Evolutionary conservation across 2,797 vertebrate genomes (phyloP).

Genomic region (Syngnathus rostellatus): DNA sequence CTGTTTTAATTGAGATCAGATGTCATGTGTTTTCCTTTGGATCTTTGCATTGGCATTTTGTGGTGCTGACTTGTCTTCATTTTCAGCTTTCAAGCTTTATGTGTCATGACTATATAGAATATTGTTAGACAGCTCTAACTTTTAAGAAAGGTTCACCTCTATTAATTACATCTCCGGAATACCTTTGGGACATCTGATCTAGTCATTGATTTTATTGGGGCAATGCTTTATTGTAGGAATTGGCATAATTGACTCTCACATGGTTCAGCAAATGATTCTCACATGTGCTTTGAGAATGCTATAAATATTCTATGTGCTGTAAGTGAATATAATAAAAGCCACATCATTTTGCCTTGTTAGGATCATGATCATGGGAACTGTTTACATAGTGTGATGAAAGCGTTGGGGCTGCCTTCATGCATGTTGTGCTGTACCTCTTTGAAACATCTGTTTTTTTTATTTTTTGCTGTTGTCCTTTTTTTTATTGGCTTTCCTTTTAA

Average conservation of each 20-base stretch:
- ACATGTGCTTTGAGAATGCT: not conserved
- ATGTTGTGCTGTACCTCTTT: not conserved
- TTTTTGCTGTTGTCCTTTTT: not conserved
- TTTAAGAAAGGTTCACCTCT: too few species aligned
- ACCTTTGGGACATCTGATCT: not conserved
- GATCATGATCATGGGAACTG: not conserved
- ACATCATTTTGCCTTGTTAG: not conserved
- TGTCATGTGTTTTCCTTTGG: not conserved
- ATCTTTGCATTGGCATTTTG: not conserved
- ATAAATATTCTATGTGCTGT: not conserved
- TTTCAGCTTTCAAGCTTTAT: not conserved
- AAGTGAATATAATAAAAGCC: not conserved
- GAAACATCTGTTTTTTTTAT: not conserved
- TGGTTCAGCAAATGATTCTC: not conserved
- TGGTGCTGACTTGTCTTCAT: not conserved
- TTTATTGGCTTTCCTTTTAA: not conserved
- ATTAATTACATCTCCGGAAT: too few species aligned
- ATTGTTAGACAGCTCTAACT: not conserved
- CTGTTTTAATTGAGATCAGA: not conserved
- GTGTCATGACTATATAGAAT: not conserved
- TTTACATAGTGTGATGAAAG: not conserved
- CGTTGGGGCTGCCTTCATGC: not conserved
- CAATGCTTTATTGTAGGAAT: not conserved
- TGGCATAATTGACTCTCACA: not conserved
- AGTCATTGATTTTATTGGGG: not conserved